Percentiles rank a stretch among this genome's conserved stretches.
Conservation (phyloP, 2,888 invertebrate genomes). For the Protophormia terraenovae region DNA sequence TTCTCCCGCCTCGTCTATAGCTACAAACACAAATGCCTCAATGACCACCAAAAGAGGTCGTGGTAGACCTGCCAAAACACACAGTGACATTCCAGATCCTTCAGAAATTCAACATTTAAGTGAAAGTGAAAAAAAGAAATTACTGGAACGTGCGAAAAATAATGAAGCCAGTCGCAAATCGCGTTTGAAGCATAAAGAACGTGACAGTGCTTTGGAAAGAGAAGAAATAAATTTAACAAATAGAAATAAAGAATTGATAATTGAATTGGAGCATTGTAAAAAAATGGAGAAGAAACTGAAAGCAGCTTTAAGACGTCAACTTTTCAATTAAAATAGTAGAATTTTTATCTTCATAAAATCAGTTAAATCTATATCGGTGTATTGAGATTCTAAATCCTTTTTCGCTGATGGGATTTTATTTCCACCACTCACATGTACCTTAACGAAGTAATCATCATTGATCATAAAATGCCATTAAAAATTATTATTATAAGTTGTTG, state of each 20-base stretch:
- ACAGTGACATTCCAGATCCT: conserved; percentile 77
- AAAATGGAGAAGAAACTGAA: conserved; percentile 60
- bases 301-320: conserved; percentile 59
- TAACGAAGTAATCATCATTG: conserved; percentile 36
- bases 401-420: neutral
- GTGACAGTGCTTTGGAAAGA: conserved; percentile 73
- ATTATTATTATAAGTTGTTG: conserved; percentile 45
- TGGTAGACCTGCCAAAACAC: conserved; percentile 78
- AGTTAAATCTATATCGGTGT: neutral
- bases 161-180: conserved; percentile 79
- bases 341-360: too few relatives aligned
- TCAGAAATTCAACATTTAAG: conserved; percentile 71
- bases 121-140: conserved; percentile 73
- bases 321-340: conserved; percentile 22
- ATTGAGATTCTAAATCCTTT: conserved; percentile 13
- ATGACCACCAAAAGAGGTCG: conserved; percentile 70
- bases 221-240: conserved; percentile 47
- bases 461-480: conserved; percentile 50
- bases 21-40: conserved; percentile 66
- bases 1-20: conserved; percentile 74
- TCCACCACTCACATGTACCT: conserved; percentile 47
- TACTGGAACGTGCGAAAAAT: conserved; percentile 77
- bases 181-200: conserved; percentile 77
- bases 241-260: conserved; percentile 45
- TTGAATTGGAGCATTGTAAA: conserved; percentile 8